A percentile compares a stretch with the other conserved stretches of the same genome.
Conservation (phyloP, 1,140 invertebrate species). For the Heliconius nattereri region DNA sequence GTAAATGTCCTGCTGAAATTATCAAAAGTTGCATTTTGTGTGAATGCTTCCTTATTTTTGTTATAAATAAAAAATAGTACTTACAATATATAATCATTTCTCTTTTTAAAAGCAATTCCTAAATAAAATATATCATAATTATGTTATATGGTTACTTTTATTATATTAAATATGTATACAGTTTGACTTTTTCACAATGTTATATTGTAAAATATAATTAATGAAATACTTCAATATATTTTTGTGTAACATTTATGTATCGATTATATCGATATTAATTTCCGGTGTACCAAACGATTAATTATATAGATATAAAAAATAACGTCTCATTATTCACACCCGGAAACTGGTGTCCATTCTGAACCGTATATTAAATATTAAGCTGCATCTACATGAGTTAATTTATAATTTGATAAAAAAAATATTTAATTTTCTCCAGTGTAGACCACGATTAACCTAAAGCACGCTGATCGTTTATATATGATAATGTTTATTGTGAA, state of each 20-base stretch:
- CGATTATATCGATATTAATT: conserved; percentile 31
- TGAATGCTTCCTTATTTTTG: neutral
- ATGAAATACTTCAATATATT: neutral
- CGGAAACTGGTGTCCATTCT: conserved; percentile 27
- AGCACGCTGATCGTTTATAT: neutral
- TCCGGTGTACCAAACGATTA: conserved; percentile 42
- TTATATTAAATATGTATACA: neutral
- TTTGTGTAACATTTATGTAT: conserved; percentile 12
- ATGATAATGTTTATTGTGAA: conserved; percentile 10
- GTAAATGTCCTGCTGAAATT: neutral
- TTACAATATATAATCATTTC: neutral
- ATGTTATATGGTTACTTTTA: too few species aligned
- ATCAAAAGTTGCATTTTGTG: conserved; percentile 4
- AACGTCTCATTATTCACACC: conserved; percentile 24
- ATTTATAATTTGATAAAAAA: neutral
- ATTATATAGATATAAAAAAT: conserved; percentile 37
- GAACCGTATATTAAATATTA: conserved; percentile 11
- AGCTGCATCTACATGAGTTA: conserved; percentile 17
- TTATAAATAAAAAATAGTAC: neutral
- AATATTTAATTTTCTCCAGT: neutral
- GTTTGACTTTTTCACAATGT: neutral
- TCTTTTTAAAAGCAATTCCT: neutral
- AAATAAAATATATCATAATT: neutral
- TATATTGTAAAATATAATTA: conserved; percentile 1
- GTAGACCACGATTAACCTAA: neutral